Base-by-base conservation (phyloP, 2,888 invertebrate species). In the Sesia bembeciformis region DNA sequence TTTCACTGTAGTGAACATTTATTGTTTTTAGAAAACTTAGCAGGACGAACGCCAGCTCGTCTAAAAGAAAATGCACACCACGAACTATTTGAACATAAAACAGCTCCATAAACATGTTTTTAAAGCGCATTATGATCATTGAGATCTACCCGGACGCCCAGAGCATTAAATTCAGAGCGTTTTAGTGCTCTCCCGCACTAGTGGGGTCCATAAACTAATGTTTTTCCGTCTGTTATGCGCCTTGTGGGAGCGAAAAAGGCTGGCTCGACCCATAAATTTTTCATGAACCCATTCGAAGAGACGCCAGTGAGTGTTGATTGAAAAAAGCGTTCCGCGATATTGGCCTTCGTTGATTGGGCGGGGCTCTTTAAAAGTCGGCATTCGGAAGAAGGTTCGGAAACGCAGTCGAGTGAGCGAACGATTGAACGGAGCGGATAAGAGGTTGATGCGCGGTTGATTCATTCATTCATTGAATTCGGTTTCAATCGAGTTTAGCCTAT, bases 131-230 rank as follows among this genome's bases (percentile, higher is more conserved):
- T 46, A 46, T 46, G 46, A 46, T 64, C 59, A 60, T 67, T 65
- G 64, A 62, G 62, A 60, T 61, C 62, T 63, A 66, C 60, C 61
- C 63, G 64, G 60, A 62, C 63, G 64, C 64, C 66, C 61, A 57
- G 52, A 57, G 62, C 68, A 75, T 70, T 75, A 78, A 78, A 74
- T 74, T 74, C 65, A 62, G 57, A 74, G 68, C 75, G 71, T 71
- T 77, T 79, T 78, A 72, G 66, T 71, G 64, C 62, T 66, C 59
- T 66, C 64, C 60, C 70, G 65, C 70, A 70, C 75, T 67, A 68
- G 67, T 49, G 52, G 70, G 70, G 63, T 68, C 76, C 74, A 77
- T 85, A 84, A 86, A 84, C 78, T 83, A 83, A 85, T 84, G 78
- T 80, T 82, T 83, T 84, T 84, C 82, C 71, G 74, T 62, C 63